Base-by-base conservation (phyloP, 2,797 vertebrate genomes). In the Tauraco hartlaubi region DNA sequence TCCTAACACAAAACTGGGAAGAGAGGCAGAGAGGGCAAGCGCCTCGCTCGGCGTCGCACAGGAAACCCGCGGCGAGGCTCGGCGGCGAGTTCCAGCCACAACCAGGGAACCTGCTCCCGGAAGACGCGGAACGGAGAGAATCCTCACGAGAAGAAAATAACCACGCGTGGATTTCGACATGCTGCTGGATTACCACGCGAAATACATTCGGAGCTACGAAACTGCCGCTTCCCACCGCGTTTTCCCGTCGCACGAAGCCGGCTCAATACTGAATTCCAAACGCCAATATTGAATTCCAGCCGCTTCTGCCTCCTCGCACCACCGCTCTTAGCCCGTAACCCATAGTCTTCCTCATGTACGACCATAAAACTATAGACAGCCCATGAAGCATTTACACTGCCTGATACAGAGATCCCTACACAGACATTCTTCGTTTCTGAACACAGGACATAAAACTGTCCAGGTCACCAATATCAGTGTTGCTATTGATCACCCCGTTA, bases 401-500 rank as follows among this genome's bases (percentile, higher is more conserved):
- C 35, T 61, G 59, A 46, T 4, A 23, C 2, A 31, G 46, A 88
- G 37, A 92, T 21, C 46, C 64, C 39, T 11, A 19, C 48, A n/a
- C 25, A 79, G 63, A 54, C 21, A 43, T 3, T 54, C 74, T 22
- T 3, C 46, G 77, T 16, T 91, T 68, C 78, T 71, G n/a, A 88
- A 77, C 73, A 59, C 0, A 0, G 79, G 75, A 61, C 73, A 74
- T 16, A n/a, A 67, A 95, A 77, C 80, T 9, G 84, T 7, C 54
- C 92, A 64, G 89, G 81, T 55, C 90, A 84, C 85, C 92, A 81
- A 44, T 68, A 89, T 68, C 8, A 67, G 69, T 7, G 81, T 4
- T 69, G 63, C 80, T 64, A 90, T 88, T 23, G 96, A 94, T 83
- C 92, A 59, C 26, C 7, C 56, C 22, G 85, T 83, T 80, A 91